Base-by-base conservation (phyloP, 2,888 invertebrate genomes). In the Syritta pipiens region DNA sequence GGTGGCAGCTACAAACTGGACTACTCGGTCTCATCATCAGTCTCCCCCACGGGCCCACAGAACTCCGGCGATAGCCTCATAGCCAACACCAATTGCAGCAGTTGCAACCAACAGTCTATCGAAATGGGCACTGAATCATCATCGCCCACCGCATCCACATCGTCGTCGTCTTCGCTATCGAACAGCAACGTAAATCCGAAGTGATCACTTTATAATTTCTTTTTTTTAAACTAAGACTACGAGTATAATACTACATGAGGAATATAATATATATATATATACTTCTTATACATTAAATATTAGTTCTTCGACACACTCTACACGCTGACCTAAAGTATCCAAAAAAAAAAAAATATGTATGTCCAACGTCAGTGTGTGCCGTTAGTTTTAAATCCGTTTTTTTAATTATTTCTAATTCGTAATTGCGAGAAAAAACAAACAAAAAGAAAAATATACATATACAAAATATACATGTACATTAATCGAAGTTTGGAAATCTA, bases 1-100 rank as follows among this genome's bases (percentile, higher is more conserved):
- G 92, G 92, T 82, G 92, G 92, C 82, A 91, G 92, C 77, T 94
- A 93, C 85, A 92, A 92, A 87, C 89, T 94, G 75, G 93, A 93
- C 88, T 93, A 92, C 86, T 90, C 91, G 32, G 84, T 82, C 32
- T 77, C 79, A 12, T 60, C 75, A 20, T 69, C 81, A 5, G 57
- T 77, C 22, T 72, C 81, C 6, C 76, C 71, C 6, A 71, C 65
- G 14, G 71, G 57, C n/a, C 44, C 57, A 5, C 74, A 63, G 59
- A 59, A 30, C 17, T 51, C 40, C 37, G 68, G 14, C 35, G 76
- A 67, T n/a, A 71, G 53, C 37, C 40, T 55, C 9, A 55, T 57
- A 35, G 57, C 28, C 14, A 74, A 32, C 24, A 62, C 20, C 42
- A 67, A 75, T 20, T 53, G 74, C 32, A 72, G 22, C 48, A 81